Evolutionary conservation across 1,140 invertebrate genomes (phyloP), one percentile per base, ranked within the genome.

Genomic region (Drosophila watanabei): DNA sequence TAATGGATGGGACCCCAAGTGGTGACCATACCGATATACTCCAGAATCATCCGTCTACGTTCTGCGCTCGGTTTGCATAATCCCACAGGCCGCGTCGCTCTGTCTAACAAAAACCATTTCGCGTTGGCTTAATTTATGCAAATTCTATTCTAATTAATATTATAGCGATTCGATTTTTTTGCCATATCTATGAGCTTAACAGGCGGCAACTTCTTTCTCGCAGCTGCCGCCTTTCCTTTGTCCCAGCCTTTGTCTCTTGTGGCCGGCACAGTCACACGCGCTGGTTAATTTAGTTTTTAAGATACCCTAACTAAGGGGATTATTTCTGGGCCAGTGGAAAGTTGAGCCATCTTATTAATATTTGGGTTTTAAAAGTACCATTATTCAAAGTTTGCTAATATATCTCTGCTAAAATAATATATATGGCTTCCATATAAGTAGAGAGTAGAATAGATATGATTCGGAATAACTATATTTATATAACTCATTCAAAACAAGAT

Each of bases 141-240:
- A 90, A 90, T 90, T 86, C 79, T 90, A 73, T 76, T 85, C 84
- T 82, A 90, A 90, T 90, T 90, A 90, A 90, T 82, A 75, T 86
- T 86, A 86, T 78, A 56, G 64, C 60, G 71, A 69, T 90, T 77
- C 65, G 56, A 56, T 68, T 79, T 66, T 70, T 73, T 61, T 63
- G 41, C 77, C 7, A 33, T 62, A 24, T 60, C 33, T 54, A 49
- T 57, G 63, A 66, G 66, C 62, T 72, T 59, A 77, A 37, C 43
- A 52, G 71, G 61, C 82, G 71, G 82, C 82, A 59, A 66, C 83
- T 56, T 90, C 81, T 89, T 89, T 84, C 78, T 63, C 80, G 51
- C 64, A 51, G 80, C 64, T 70, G 77, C 60, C 51, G 59, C 85
- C 65, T 81, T 86, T 89, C 75, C 66, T 59, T 75, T 79, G 49